Conservation (phyloP, 2,113 vertebrate genomes). For the Talpa occidentalis region DNA sequence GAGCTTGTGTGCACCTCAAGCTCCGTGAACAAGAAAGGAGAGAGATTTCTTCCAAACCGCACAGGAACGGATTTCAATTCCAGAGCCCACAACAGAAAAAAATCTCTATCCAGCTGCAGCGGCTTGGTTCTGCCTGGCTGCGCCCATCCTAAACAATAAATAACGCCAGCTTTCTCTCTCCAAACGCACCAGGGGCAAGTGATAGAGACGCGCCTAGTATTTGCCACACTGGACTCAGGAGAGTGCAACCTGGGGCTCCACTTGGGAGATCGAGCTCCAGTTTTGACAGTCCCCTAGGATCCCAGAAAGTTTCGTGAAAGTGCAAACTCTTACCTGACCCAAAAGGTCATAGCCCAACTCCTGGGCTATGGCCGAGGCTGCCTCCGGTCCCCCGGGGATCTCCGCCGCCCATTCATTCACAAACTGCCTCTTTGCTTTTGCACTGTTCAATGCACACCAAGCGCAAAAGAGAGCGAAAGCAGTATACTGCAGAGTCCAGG, state of each 20-base stretch:
- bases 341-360: conserved; percentile 95
- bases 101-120: conserved; percentile 43
- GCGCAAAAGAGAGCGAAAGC: conserved; percentile 85
- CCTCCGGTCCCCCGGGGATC: conserved; percentile 92
- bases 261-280: not conserved
- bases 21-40: conserved; percentile 58
- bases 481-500: conserved; percentile 79
- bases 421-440: conserved; percentile 90
- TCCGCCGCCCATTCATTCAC: conserved; percentile 99
- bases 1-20: conserved; percentile 57
- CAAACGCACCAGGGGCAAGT: not conserved
- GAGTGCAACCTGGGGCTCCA: not conserved
- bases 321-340: conserved; percentile 92
- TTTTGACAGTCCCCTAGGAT: not conserved
- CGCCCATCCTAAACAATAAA: conserved; percentile 48
- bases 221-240: not conserved
- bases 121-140: conserved; percentile 54
- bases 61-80: conserved; percentile 41
- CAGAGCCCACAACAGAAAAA: not conserved
- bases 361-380: conserved; percentile 91
- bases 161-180: conserved; percentile 28
- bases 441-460: conserved; percentile 76
- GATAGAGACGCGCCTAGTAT: not conserved
- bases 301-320: conserved; percentile 78
- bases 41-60: conserved; percentile 43